These are phyloP conservation scores for Limnephilus marmoratus DNA, from an alignment of 2,888 invertebrate genomes.

Conservation along the genomic window DNA sequence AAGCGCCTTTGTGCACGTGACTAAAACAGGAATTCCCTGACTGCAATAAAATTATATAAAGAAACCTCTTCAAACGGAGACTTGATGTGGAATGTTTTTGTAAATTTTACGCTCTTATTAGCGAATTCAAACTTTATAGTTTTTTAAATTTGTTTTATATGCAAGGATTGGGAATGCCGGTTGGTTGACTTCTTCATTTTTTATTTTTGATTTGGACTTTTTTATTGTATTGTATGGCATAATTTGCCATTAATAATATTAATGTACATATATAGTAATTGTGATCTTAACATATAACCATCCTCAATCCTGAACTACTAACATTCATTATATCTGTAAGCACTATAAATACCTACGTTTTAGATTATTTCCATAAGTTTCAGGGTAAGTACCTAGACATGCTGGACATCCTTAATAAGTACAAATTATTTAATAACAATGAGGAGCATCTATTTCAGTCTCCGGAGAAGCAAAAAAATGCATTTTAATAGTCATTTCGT, in stretches of 20 bases:
- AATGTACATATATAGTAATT: neutral
- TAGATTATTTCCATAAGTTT: too few species aligned
- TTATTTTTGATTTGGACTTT: neutral
- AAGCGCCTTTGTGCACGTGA: neutral
- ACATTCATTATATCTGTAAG: neutral
- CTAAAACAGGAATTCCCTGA: neutral
- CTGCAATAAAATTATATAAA: neutral
- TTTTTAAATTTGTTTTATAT: neutral
- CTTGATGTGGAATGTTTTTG: too few species aligned
- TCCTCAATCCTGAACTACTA: neutral
- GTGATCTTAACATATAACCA: neutral
- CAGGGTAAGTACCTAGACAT: too few species aligned
- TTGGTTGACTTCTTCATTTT: neutral
- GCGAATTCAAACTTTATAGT: neutral
- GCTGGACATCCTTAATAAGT: too few species aligned
- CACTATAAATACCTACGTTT: too few species aligned
- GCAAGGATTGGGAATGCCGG: neutral
- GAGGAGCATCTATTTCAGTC: too few species aligned
- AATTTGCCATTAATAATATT: neutral
- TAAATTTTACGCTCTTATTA: too few species aligned
- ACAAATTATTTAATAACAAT: too few species aligned
- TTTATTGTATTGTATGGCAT: neutral
- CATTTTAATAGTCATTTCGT: too few species aligned
- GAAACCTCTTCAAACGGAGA: neutral
- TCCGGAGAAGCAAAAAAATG: too few species aligned